These are phyloP conservation scores for Drosophila meridiana DNA, from an alignment of 2,888 invertebrate species.

Conservation along the genomic window DNA sequence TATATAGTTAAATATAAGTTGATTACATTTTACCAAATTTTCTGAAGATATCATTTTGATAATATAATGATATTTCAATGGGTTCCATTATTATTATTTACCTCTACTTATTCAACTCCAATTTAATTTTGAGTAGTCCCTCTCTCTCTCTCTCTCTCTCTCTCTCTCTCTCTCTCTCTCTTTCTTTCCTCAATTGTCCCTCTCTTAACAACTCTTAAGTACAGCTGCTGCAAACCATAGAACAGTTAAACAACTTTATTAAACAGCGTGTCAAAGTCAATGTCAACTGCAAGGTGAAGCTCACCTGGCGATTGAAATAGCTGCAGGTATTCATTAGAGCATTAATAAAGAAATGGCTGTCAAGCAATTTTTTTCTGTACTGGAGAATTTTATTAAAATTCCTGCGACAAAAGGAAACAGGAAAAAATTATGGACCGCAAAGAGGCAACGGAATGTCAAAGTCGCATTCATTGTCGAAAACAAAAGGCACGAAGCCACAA, in stretches of 20 bases:
- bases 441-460: constrained; percentile 61
- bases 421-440: constrained; percentile 26
- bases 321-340: constrained; percentile 10
- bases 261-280: constrained; percentile 10
- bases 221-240: background rate
- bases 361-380: constrained; percentile 15
- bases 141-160: background rate
- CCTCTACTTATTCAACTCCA: background rate
- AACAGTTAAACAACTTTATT: background rate
- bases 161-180: background rate
- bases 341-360: constrained; percentile 14
- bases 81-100: background rate
- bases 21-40: background rate
- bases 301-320: constrained; percentile 4
- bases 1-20: background rate
- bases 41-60: background rate
- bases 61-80: background rate
- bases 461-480: constrained; percentile 67
- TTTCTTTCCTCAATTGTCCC: background rate
- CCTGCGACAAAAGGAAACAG: constrained; percentile 19
- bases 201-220: no score
- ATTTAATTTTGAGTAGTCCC: background rate
- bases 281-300: background rate
- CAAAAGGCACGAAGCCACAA: constrained; percentile 55
- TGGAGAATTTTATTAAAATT: constrained; percentile 48